phyloP scores from a whole-genome alignment of 2,113 vertebrate genomes.

The Toxostoma redivivum region DNA sequence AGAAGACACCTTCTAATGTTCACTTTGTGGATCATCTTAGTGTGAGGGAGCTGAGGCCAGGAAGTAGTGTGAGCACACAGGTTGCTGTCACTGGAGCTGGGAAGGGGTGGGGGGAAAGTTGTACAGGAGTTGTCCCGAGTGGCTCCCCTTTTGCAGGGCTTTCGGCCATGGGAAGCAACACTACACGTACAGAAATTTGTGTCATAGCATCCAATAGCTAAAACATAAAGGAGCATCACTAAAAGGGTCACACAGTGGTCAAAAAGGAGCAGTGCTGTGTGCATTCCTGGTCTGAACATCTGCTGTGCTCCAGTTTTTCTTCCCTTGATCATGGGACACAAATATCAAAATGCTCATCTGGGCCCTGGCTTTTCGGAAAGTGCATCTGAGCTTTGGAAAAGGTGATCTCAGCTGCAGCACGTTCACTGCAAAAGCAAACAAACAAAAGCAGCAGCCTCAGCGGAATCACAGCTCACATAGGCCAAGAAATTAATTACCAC shows the following conservation, averaged over 20 bases:
- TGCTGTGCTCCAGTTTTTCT: background rate
- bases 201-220: background rate
- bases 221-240: background rate
- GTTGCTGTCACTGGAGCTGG: background rate
- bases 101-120: background rate
- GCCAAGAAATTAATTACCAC: background rate
- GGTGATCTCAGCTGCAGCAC: background rate
- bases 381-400: background rate
- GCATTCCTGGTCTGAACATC: background rate
- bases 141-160: background rate
- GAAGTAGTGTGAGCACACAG: background rate
- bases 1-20: background rate
- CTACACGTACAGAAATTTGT: background rate
- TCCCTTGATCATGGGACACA: background rate
- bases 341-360: background rate
- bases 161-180: rapidly evolving
- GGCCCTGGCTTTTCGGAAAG: background rate
- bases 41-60: background rate
- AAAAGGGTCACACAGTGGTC: background rate
- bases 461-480: background rate
- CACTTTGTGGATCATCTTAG: background rate
- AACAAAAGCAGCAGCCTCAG: background rate
- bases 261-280: background rate
- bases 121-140: background rate
- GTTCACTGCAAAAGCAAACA: background rate